phyloP scores from a whole-genome alignment of 1,140 invertebrate genomes.

The Stegodyphus mimosarum region DNA sequence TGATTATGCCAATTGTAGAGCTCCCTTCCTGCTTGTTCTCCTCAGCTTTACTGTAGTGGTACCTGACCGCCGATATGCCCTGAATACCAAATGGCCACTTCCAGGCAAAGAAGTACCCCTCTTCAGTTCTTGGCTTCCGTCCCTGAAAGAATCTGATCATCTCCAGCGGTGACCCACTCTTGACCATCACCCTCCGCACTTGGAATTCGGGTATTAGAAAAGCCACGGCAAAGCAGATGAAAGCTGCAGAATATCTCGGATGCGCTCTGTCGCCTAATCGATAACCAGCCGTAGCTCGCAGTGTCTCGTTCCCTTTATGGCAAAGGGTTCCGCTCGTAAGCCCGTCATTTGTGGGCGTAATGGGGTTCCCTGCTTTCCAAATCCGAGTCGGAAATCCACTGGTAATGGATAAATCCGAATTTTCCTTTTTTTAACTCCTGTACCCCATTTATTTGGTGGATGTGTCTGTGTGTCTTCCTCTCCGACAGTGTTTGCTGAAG shows the following conservation, averaged over 20 bases:
- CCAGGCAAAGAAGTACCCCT: no score
- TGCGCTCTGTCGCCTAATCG: slow-evolving; percentile 29
- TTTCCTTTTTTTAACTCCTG: slow-evolving; percentile 1
- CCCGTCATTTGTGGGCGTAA: slow-evolving; percentile 52
- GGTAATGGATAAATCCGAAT: slow-evolving; percentile 57
- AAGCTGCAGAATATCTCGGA: background rate
- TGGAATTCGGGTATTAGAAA: background rate
- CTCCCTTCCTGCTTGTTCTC: no score
- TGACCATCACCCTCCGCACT: background rate
- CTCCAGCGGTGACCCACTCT: background rate
- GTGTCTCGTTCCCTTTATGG: slow-evolving; percentile 22
- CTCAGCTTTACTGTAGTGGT: no score
- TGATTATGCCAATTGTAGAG: no score
- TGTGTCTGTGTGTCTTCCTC: slow-evolving; percentile 2
- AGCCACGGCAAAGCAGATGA: background rate
- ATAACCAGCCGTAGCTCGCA: slow-evolving; percentile 7
- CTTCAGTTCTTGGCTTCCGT: no score
- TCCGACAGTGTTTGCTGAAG: no score
- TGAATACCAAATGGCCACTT: no score
- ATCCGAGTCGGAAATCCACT: slow-evolving; percentile 55
- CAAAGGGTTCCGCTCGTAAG: slow-evolving; percentile 24
- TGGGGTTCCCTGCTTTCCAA: slow-evolving; percentile 51
- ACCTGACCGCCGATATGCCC: no score
- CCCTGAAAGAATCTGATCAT: background rate
- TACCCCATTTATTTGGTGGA: background rate